A percentile compares a stretch with the other conserved stretches of the same genome.
Evolutionary conservation across 2,113 vertebrate genomes (phyloP).

Genomic region (Xiphophorus hellerii): DNA sequence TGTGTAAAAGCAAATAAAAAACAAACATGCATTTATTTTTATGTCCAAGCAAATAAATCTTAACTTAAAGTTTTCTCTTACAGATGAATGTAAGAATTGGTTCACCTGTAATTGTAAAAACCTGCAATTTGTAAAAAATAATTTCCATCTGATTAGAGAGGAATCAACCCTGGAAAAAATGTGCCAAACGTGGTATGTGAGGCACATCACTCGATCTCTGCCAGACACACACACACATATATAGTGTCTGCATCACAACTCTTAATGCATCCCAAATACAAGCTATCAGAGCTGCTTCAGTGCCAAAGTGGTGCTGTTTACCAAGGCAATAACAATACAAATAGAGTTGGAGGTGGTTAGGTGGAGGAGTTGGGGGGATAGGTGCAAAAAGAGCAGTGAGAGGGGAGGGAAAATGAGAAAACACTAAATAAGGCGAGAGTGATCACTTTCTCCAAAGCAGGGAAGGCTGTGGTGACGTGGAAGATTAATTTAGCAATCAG

Average conservation of each 20-base stretch:
- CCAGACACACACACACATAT: slow-evolving; percentile 38
- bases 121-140: slow-evolving; percentile 12
- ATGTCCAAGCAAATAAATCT: background rate
- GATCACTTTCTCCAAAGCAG: slow-evolving; percentile 71
- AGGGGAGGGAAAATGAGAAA: slow-evolving; percentile 75
- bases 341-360: slow-evolving; percentile 78
- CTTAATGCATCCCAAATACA: slow-evolving; percentile 80
- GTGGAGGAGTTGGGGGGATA: slow-evolving; percentile 45
- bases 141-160: slow-evolving; percentile 49
- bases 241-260: slow-evolving; percentile 66
- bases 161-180: slow-evolving; percentile 27
- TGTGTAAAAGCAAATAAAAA: background rate
- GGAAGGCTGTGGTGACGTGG: slow-evolving; percentile 63
- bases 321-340: slow-evolving; percentile 80
- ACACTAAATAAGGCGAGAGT: slow-evolving; percentile 69
- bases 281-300: slow-evolving; percentile 78
- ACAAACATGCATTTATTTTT: too few species aligned
- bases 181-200: slow-evolving; percentile 42
- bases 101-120: too few species aligned
- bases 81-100: background rate
- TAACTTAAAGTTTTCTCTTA: background rate
- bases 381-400: slow-evolving; percentile 60
- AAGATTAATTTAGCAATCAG: slow-evolving; percentile 80
- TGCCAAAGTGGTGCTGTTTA: slow-evolving; percentile 80
- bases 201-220: slow-evolving; percentile 43